These are phyloP conservation scores for Lycorma delicatula DNA, from an alignment of 1,140 invertebrate genomes.

Conservation along the genomic window DNA sequence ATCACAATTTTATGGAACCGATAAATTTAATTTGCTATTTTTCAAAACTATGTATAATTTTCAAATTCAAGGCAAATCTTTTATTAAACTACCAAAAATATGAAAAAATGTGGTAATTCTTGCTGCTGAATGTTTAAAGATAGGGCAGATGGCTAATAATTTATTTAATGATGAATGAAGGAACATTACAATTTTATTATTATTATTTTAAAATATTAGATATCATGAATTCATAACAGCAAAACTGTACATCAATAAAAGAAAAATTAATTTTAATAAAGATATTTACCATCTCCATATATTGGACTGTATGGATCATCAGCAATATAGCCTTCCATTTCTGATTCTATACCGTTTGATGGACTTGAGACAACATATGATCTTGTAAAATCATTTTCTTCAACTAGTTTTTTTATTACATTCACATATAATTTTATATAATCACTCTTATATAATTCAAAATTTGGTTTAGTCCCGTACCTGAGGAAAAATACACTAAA, in stretches of 20 bases:
- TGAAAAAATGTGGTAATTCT: too few species aligned
- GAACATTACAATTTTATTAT: neutral
- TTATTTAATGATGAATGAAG: neutral
- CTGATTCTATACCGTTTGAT: slow-evolving; percentile 74
- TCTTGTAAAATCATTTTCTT: slow-evolving; percentile 50
- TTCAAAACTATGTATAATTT: too few species aligned
- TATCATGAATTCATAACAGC: neutral
- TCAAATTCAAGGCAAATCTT: too few species aligned
- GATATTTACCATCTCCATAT: slow-evolving; percentile 76
- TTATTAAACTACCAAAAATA: too few species aligned
- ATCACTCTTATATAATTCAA: slow-evolving; percentile 59
- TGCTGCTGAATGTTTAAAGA: too few species aligned
- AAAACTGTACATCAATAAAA: slow-evolving; percentile 6
- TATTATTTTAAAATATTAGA: neutral
- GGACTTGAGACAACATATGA: slow-evolving; percentile 83
- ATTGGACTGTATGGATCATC: slow-evolving; percentile 63
- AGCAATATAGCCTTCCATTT: slow-evolving; percentile 61
- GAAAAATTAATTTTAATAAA: too few species aligned
- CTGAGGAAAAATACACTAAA: slow-evolving; percentile 26
- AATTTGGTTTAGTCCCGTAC: slow-evolving; percentile 54
- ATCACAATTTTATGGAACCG: too few species aligned
- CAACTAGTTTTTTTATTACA: slow-evolving; percentile 59
- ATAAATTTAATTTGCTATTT: too few species aligned
- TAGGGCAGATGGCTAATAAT: neutral
- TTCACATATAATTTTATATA: slow-evolving; percentile 82